These are phyloP conservation scores for Vesta saturnalis DNA, from an alignment of 2,888 invertebrate species.

Conservation along the genomic window DNA sequence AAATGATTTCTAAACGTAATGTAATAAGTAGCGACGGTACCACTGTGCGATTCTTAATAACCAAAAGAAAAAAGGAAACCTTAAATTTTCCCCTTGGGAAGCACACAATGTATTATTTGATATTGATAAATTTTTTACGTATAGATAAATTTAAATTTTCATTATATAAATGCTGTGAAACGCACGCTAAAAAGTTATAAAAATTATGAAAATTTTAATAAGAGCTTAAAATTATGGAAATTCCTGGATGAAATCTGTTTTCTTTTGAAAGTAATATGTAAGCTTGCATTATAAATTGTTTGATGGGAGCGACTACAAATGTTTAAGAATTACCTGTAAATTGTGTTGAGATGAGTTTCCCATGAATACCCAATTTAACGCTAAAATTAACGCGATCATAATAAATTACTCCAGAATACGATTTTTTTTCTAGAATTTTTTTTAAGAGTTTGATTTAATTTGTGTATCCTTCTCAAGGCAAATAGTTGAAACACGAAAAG, in stretches of 20 bases:
- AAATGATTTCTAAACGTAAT: slow-evolving; percentile 15
- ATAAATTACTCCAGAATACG: too few species aligned
- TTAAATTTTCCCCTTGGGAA: slow-evolving; percentile 23
- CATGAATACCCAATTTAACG: background rate
- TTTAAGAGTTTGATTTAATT: background rate
- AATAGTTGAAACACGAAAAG: slow-evolving; percentile 1
- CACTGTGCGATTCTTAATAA: slow-evolving; percentile 22
- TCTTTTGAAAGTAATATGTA: background rate
- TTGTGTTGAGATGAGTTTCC: background rate
- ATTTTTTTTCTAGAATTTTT: too few species aligned
- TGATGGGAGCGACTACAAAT: background rate
- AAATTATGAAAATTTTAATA: slow-evolving; percentile 12
- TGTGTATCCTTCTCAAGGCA: background rate
- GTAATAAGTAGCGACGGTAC: slow-evolving; percentile 16
- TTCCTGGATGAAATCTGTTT: background rate
- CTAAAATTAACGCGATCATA: background rate
- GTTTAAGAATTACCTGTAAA: slow-evolving; percentile 11
- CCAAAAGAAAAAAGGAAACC: slow-evolving; percentile 17
- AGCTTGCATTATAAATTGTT: background rate
- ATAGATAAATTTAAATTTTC: slow-evolving; percentile 11
- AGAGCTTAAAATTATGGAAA: background rate
- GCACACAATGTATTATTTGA: slow-evolving; percentile 15
- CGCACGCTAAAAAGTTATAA: background rate
- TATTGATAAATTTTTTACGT: slow-evolving; percentile 7
- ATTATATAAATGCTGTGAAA: background rate